Evolutionary conservation across 2,113 vertebrate species (phyloP), one percentile per base, ranked within the genome.

Genomic region (Murina feae): DNA sequence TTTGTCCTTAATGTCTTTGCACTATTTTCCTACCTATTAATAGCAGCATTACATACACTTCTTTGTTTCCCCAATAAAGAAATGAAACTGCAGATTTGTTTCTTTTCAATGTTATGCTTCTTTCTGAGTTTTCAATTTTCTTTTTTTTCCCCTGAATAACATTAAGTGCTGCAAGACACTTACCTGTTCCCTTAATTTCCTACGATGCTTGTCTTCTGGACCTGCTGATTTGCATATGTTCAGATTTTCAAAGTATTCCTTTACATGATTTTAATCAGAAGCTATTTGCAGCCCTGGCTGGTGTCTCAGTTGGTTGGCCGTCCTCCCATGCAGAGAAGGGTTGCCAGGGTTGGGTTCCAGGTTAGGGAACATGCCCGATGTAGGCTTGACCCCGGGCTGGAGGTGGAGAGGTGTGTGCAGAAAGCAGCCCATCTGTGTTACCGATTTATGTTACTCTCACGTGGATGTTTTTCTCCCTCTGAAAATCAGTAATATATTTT

Each of bases 61-160:
- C 5, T 55, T 63, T 74, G 78, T 12, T 47, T 82, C 12, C n/a
- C 23, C 25, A 35, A 2, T 60, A 21, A 89, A 58, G 58, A 84
- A 60, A 30, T 44, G 72, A 94, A 96, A 94, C 12, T 95, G n/a
- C 47, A 28, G 55, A 94, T 96, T 95, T 83, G 8, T 35, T 66
- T 58, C 7, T 84, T 96, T 58, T 95, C 18, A 86, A 86, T 58
- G 82, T 76, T 92, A 7, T 89, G 14, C 11, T 86, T 95, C 5
- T 14, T 71, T 74, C 9, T 82, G 83, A 84, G 0, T 1, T 93
- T 51, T 89, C 81, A 75, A 30, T 55, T 49, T 66, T 76, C 30
- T 51, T 51, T 53, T 35, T 17, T 44, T 53, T 92, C 75, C 51
- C 79, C 20, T 79, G 9, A 89, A 65, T 44, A 69, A 35, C 5